A percentile compares a stretch with the other conserved stretches of the same genome.
Evolutionary conservation across 2,888 invertebrate species (phyloP).

Genomic region (Fabriciana adippe): DNA sequence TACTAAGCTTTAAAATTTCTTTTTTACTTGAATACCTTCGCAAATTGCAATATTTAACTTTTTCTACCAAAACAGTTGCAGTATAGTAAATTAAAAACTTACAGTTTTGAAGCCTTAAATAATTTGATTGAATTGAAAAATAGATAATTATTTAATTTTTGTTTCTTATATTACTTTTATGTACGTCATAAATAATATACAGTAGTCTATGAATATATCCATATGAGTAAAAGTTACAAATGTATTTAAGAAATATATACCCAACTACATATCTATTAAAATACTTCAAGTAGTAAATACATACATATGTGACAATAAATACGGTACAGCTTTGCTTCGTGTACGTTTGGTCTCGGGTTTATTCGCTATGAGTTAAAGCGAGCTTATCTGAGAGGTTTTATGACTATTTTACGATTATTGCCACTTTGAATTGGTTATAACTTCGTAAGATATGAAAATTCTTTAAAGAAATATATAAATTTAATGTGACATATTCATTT

Average conservation of each 20-base stretch:
- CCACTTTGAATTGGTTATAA: slow-evolving; percentile 77
- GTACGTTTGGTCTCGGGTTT: slow-evolving; percentile 45
- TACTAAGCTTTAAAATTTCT: slow-evolving; percentile 18
- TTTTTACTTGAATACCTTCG: slow-evolving; percentile 5
- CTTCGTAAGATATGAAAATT: slow-evolving; percentile 77
- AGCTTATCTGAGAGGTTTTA: slow-evolving; percentile 75
- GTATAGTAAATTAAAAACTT: no score
- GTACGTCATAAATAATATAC: no score
- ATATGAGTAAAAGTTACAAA: no score
- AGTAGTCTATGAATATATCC: no score
- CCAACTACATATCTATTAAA: slow-evolving; percentile 1
- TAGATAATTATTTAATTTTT: no score
- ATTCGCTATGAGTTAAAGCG: slow-evolving; percentile 64
- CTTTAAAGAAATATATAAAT: slow-evolving; percentile 68
- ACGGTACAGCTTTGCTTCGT: slow-evolving; percentile 22
- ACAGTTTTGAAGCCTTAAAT: no score
- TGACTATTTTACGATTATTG: slow-evolving; percentile 78
- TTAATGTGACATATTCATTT: slow-evolving; percentile 77
- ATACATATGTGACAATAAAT: slow-evolving; percentile 15
- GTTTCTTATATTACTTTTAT: no score
- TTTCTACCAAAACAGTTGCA: neutral
- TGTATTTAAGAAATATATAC: neutral
- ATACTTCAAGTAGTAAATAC: slow-evolving; percentile 1
- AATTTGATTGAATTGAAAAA: no score
- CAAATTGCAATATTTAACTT: slow-evolving; percentile 1